phyloP scores from a whole-genome alignment of 2,888 invertebrate species.

The Ichneumoninae sp. region DNA sequence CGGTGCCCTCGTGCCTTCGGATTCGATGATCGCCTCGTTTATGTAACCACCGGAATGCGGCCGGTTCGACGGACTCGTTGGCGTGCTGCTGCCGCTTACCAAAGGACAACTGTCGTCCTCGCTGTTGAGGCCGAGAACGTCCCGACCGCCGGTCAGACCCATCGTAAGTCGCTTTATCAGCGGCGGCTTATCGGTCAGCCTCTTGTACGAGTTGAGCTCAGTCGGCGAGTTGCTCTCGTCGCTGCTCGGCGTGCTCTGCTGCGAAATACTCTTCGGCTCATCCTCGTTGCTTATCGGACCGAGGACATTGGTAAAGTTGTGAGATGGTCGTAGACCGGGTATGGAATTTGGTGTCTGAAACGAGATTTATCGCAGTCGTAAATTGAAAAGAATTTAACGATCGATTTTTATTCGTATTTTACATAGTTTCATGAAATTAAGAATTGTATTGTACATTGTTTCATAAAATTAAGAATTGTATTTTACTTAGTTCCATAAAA shows the following conservation, averaged over 20 bases:
- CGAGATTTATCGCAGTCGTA: slow-evolving; percentile 1
- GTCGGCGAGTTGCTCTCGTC: slow-evolving; percentile 95
- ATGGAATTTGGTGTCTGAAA: slow-evolving; percentile 87
- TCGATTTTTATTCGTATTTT: background rate
- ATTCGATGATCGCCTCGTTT: slow-evolving; percentile 91
- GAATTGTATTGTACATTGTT: too few species aligned
- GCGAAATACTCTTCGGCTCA: slow-evolving; percentile 83
- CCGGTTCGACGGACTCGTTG: slow-evolving; percentile 87
- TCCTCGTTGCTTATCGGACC: slow-evolving; percentile 82
- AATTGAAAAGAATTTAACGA: background rate
- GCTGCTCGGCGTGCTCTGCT: slow-evolving; percentile 88
- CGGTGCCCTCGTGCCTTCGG: slow-evolving; percentile 83
- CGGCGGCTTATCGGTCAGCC: slow-evolving; percentile 92
- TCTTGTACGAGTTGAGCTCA: slow-evolving; percentile 93
- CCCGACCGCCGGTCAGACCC: slow-evolving; percentile 87
- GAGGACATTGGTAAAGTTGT: slow-evolving; percentile 86
- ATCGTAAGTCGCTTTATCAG: slow-evolving; percentile 91
- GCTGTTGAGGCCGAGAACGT: slow-evolving; percentile 84
- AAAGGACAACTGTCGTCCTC: slow-evolving; percentile 91
- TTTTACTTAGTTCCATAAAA: too few species aligned
- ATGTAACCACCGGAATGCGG: slow-evolving; percentile 92
- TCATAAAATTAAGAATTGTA: too few species aligned
- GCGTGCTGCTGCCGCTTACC: slow-evolving; percentile 89
- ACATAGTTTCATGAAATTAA: too few species aligned
- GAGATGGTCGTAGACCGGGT: slow-evolving; percentile 88